Base-by-base conservation (phyloP, 1,140 invertebrate genomes). In the Linepithema humile region DNA sequence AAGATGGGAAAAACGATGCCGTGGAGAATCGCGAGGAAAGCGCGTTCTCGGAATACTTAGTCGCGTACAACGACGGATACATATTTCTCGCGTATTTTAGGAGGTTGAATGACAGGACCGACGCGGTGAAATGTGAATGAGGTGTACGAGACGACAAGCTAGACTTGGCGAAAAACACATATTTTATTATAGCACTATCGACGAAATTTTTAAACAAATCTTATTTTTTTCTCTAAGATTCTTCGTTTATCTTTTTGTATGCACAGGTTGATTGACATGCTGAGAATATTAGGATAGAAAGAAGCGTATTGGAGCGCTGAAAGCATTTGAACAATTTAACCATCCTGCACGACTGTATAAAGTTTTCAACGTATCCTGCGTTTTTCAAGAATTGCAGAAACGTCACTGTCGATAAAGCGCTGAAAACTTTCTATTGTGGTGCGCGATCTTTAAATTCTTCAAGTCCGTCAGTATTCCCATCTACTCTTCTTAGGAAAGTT, bases 1-100 rank as follows among this genome's bases (percentile, higher is more conserved):
- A 82, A 53, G 29, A 70, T 7, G 55, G 55, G 67, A 60, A 69
- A 57, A 80, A 80, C 64, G 64, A 40, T 55, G 62, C 50, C 35
- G 75, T 4, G 12, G 32, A 70, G 35, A 80, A 80, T 70, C 48
- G 9, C 10, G 17, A 6, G 17, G 20, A n/a, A 55, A 15, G 62
- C 45, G 15, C 45, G 6, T 40, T 20, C 20, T 43, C 35, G 48
- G 35, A 20, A 43, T 55, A 43, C 15, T 80, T 55, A 53, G 29
- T 29, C 60, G 48, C 40, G 40, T 43, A 20, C 38, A 45, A 17
- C 12, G 17, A 20, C 17, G 38, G 38, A 57, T 53, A 38, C 10
- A 15, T 23, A 23, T 29, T 40, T 23, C 5, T 55, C 35, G 23
- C 9, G 48, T 43, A 55, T 80, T 80, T 80, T 32, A 17, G 17